phyloP scores from a whole-genome alignment of 2,888 invertebrate genomes.

The Andricus curvator region DNA sequence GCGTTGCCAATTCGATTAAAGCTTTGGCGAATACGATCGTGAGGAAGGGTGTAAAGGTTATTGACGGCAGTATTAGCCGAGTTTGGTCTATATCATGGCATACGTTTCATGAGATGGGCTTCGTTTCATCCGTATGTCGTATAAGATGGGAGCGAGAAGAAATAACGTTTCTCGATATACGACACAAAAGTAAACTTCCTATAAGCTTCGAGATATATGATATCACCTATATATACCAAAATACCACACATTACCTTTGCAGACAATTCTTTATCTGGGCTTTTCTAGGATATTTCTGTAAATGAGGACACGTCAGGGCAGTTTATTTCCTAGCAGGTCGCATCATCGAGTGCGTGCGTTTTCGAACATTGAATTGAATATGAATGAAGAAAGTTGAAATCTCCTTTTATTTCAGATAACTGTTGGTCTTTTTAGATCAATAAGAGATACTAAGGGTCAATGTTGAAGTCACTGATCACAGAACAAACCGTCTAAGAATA shows the following conservation, averaged over 20 bases:
- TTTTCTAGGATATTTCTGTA: conserved; percentile 42
- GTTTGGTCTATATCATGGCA: conserved; percentile 10
- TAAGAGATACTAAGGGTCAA: no score
- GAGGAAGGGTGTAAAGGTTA: conserved; percentile 46
- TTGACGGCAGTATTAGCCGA: conserved; percentile 47
- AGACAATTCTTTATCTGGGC: conserved; percentile 49
- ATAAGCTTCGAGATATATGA: conserved; percentile 42
- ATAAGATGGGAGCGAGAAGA: conserved; percentile 31
- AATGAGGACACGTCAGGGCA: conserved; percentile 46
- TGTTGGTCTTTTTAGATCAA: not conserved
- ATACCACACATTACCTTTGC: conserved; percentile 25
- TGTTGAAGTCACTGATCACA: no score
- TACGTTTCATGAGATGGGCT: conserved; percentile 34
- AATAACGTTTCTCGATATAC: conserved; percentile 40
- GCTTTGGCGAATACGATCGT: conserved; percentile 39
- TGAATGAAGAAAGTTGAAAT: not conserved
- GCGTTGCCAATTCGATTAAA: conserved; percentile 38
- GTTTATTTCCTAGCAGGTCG: conserved; percentile 2
- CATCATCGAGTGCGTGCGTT: not conserved
- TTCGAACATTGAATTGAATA: not conserved
- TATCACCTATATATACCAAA: not conserved
- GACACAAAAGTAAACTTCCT: conserved; percentile 43
- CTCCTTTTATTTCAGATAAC: not conserved
- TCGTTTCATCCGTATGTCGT: conserved; percentile 41
- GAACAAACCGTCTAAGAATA: no score